Evolutionary conservation across 2,113 vertebrate genomes (phyloP).

Genomic region (Pontoporia blainvillei): DNA sequence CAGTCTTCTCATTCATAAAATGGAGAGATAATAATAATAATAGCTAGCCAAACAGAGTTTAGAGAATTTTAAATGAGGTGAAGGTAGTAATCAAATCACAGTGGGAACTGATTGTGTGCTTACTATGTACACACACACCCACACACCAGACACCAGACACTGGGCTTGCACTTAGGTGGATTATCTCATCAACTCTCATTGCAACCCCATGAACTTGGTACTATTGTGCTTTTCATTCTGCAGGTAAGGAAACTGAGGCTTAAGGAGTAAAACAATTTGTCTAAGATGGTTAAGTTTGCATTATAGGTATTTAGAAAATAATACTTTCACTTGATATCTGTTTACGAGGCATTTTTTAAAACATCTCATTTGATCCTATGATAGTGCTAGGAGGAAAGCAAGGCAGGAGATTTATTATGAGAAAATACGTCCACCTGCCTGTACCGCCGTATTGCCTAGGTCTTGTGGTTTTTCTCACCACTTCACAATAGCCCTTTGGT

Average conservation of each 20-base stretch:
- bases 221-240: background rate
- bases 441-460: fast-evolving
- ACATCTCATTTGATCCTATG: background rate
- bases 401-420: background rate
- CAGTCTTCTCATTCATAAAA: background rate
- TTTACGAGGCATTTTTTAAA: background rate
- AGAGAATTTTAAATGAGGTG: background rate
- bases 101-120: background rate
- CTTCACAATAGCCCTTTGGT: background rate
- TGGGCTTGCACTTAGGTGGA: background rate
- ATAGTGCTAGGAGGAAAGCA: background rate
- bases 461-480: background rate
- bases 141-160: background rate
- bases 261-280: background rate
- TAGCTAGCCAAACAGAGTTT: background rate
- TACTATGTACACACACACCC: background rate
- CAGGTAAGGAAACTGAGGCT: background rate
- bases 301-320: background rate
- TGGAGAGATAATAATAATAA: background rate
- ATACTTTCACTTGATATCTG: background rate
- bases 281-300: background rate
- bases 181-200: background rate
- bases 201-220: background rate
- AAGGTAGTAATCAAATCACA: background rate
- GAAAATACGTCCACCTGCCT: fast-evolving